Base-by-base conservation (phyloP, 2,888 invertebrate genomes). In the Amiota communis region DNA sequence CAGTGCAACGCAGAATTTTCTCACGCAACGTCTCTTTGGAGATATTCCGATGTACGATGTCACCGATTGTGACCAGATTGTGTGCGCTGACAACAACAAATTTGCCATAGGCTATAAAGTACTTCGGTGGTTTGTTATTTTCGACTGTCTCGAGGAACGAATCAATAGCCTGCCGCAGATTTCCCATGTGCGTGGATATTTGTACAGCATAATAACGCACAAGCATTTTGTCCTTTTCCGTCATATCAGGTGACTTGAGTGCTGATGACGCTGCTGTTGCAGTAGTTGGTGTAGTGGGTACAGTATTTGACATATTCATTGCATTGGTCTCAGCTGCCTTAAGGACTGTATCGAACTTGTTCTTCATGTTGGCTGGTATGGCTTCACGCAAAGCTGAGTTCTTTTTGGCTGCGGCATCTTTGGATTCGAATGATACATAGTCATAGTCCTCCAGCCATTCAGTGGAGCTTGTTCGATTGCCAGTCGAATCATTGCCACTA, bases 21-120 rank as follows among this genome's bases (percentile, higher is more conserved):
- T 93, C 92, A 85, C 94, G 93, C 65, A 96, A 90, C 77, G 95
- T 94, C 72, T 93, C 92, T 84, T 95, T 93, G 47, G 93, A 92
- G 61, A 97, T 92, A 89, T 97, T 97, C 82, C 96, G 93, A 88
- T 97, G 95, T 47, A 98, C 95, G 68, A 96, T 97, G 90, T 98
- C 98, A 70, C 98, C 98, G 76, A 98, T 97, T 87, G 96, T 95
- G 20, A 98, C 96, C 86, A 98, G 92, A 88, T 97, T 94, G 87
- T 98, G 98, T 46, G 97, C 98, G 88, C 96, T 96, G 68, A 98
- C 92, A 51, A 98, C 96, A 11, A 98, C 97, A 89, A 97, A 97
- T 89, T 98, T 98, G 71, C 97, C 96, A 88, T 97, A 96, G 13
- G 97, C 96, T 70, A 98, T 94, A 89, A 98, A 98, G 77, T 94